Conservation (phyloP, 2,888 invertebrate genomes). For the Platerodrilus igneus region DNA sequence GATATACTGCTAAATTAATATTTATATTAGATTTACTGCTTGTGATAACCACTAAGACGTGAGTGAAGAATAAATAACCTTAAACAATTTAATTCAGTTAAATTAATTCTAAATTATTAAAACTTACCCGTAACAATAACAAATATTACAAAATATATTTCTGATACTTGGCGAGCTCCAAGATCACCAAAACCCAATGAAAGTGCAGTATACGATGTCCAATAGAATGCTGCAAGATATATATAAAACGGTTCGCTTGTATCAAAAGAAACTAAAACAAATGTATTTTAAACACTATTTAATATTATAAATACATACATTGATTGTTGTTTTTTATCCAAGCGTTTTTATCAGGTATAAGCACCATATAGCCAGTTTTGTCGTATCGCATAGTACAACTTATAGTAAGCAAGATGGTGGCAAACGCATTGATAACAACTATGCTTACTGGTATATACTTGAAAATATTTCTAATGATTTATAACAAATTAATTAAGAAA, state of each 20-base stretch:
- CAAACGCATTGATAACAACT: conserved; percentile 17
- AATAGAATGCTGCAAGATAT: conserved; percentile 25
- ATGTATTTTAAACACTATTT: neutral
- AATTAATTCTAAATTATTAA: neutral
- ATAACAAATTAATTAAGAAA: neutral
- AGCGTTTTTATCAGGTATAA: neutral
- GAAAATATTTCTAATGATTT: conserved; percentile 15
- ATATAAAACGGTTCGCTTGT: conserved; percentile 14
- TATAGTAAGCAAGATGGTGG: conserved; percentile 13
- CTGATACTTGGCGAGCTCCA: conserved; percentile 14
- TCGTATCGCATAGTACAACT: conserved; percentile 3
- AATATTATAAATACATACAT: neutral
- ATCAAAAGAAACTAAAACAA: conserved; percentile 15
- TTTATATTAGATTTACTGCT: conserved; percentile 29
- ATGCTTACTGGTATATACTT: conserved; percentile 20
- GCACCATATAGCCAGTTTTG: neutral
- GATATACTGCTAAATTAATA: conserved; percentile 29
- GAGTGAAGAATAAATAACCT: conserved; percentile 33
- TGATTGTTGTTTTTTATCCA: no score
- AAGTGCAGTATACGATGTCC: conserved; percentile 17
- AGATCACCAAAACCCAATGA: conserved; percentile 23
- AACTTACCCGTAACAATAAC: conserved; percentile 22
- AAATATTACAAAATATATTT: conserved; percentile 22
- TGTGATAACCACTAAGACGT: conserved; percentile 30
- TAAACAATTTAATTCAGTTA: conserved; percentile 5